Evolutionary conservation across 2,797 vertebrate genomes (phyloP).

Genomic region (Acestrorhynchus altus): DNA sequence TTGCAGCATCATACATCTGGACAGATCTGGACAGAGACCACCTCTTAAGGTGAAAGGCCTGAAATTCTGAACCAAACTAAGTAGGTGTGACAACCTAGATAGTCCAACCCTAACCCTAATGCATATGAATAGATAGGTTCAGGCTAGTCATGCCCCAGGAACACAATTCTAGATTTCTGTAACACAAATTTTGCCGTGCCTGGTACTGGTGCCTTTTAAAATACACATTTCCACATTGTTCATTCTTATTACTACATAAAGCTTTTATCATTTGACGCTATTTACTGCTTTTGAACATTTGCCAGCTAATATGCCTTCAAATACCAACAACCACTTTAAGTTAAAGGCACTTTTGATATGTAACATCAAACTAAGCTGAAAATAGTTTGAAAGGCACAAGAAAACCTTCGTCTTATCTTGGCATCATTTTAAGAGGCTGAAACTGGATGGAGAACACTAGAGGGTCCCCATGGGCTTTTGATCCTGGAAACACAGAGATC

Average conservation of each 20-base stretch:
- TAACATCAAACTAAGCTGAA: background rate
- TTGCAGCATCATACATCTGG: no score
- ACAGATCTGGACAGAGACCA: no score
- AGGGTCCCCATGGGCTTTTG: background rate
- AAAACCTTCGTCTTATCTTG: background rate
- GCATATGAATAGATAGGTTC: no score
- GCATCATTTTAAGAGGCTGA: background rate
- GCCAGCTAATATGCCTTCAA: background rate
- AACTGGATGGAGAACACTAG: background rate
- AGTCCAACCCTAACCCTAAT: no score
- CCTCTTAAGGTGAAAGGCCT: no score
- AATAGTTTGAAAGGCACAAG: background rate
- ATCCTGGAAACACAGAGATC: slow-evolving; percentile 28
- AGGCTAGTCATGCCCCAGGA: no score
- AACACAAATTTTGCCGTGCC: no score
- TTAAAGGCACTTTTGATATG: background rate
- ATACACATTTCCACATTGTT: background rate
- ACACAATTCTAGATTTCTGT: no score
- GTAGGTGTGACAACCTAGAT: no score
- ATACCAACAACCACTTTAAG: background rate
- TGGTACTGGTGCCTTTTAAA: no score
- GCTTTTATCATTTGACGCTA: background rate
- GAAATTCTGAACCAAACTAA: no score
- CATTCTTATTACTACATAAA: background rate
- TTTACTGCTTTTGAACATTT: background rate